Evolutionary conservation across 2,797 vertebrate species (phyloP), one percentile per base, ranked within the genome.

Genomic region (Nannoperca obscura): DNA sequence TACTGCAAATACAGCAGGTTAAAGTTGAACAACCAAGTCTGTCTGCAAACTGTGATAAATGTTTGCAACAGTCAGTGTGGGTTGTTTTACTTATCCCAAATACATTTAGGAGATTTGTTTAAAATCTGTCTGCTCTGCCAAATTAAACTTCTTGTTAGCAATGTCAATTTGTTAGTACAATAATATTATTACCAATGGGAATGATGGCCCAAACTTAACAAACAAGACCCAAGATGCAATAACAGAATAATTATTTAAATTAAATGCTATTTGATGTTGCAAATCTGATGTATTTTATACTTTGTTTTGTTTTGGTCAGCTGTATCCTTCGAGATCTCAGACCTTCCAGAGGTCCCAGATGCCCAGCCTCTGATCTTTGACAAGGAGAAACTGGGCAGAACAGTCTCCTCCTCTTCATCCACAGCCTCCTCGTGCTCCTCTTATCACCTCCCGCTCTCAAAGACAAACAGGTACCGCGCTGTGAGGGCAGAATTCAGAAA

Each of bases 271-370:
- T 30, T 42, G 7, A 60, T 15, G 13, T 9, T 36, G 5, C 2
- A 2, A 7, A 27, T 7, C 50, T 58, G 3, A 0, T 52, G 7
- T 8, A 66, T 53, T 15, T 54, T 19, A 40, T 5, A 14, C 8
- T 36, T 11, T 44, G 19, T 70, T 76, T 61, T 72, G 15, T 55
- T 74, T 74, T 46, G 42, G 1, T 68, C 81, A 96, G 95, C 80
- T 57, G 62, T 87, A 22, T 87, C 93, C 65, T 96, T 96, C 84
- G 92, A 95, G 86, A 84, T 94, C 68, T 92, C 93, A 32, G 90
- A 92, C 0, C 52, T 86, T 13, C 86, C 86, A 2, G 86, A 82
- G 38, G 57, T 52, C 60, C 75, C 71, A 1, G 89, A 84, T 4
- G 13, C 54, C 22, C 80, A 78, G 55, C 34, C 68, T 44, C 65